Evolutionary conservation across 2,888 invertebrate species (phyloP).

Genomic region (Brenthis daphne): DNA sequence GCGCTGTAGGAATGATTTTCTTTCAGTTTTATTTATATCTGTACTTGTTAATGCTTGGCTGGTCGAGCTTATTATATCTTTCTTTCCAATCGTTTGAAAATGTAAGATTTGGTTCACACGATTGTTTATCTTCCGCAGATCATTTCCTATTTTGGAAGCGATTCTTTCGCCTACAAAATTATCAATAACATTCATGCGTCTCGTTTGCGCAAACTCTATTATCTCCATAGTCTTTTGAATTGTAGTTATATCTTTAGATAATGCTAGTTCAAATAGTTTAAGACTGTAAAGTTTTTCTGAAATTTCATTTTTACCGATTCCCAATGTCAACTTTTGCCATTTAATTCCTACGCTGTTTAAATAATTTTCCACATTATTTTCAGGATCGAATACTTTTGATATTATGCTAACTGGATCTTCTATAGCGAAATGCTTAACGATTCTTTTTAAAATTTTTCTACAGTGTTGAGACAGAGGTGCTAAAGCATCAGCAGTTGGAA

Average conservation of each 20-base stretch:
- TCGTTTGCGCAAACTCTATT: conserved; percentile 50
- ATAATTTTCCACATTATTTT: conserved; percentile 49
- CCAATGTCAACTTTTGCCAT: conserved; percentile 50
- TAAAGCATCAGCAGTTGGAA: conserved; percentile 47
- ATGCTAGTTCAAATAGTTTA: conserved; percentile 55
- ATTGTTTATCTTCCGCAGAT: conserved; percentile 46
- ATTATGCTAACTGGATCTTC: conserved; percentile 45
- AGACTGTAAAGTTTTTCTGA: conserved; percentile 51
- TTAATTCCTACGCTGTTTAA: conserved; percentile 51
- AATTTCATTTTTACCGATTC: conserved; percentile 44
- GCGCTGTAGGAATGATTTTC: conserved; percentile 54
- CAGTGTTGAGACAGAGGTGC: conserved; percentile 46
- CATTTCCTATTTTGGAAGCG: conserved; percentile 47
- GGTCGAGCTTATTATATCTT: not conserved
- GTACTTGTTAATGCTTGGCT: not conserved
- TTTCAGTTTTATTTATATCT: conserved; percentile 40
- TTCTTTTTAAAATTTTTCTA: conserved; percentile 52
- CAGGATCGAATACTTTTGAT: conserved; percentile 44
- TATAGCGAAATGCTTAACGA: conserved; percentile 50
- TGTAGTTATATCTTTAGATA: conserved; percentile 56
- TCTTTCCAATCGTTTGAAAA: conserved; percentile 24
- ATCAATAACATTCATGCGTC: conserved; percentile 51
- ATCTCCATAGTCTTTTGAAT: conserved; percentile 52
- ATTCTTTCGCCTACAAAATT: conserved; percentile 44
- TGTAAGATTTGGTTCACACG: conserved; percentile 47